Evolutionary conservation across 2,797 vertebrate species (phyloP), one percentile per base, ranked within the genome.

Genomic region (Calcarius lapponicus): DNA sequence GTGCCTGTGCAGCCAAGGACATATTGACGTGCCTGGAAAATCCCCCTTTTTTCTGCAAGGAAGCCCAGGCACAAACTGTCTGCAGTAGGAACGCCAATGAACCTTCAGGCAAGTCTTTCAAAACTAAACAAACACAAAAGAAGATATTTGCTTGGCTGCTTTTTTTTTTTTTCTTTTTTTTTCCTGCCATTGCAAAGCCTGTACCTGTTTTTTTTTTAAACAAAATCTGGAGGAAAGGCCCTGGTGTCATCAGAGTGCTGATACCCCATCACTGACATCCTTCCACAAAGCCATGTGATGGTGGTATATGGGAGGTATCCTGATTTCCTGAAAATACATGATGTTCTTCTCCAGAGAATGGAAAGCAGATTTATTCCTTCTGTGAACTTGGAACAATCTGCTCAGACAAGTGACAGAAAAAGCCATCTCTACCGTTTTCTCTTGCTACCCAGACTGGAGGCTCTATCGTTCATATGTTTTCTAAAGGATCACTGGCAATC

Each of bases 21-120:
- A 95, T 97, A 95, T 87, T 94, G 90, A 94, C 51, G 19, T 57
- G 90, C 93, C 74, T 94, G 88, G 92, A 97, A 96, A 93, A 96
- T 82, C 74, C 96, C 78, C n/a, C 28, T 87, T 82, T 86, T 85
- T 80, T 48, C 67, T 67, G 50, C 78, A 62, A 72, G 74, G 78
- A 90, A 96, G 80, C 94, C 80, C 88, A 82, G 86, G 94, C 93
- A 85, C 90, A 94, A 93, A 95, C 91, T 96, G 71, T 90, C 88
- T 93, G 72, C 42, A 48, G 74, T 65, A 60, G 83, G 71, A 90
- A 88, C 24, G 88, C 94, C 94, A 96, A 87, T 93, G 88, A 94
- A 90, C 92, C 90, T 96, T 91, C 95, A 96, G 91, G 93, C 91
- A 96, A 94, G 71, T 47, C 38, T 93, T 93, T 95, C 50, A 80